Evolutionary conservation across 2,888 invertebrate species (phyloP).

Genomic region (Bombylius discolor): DNA sequence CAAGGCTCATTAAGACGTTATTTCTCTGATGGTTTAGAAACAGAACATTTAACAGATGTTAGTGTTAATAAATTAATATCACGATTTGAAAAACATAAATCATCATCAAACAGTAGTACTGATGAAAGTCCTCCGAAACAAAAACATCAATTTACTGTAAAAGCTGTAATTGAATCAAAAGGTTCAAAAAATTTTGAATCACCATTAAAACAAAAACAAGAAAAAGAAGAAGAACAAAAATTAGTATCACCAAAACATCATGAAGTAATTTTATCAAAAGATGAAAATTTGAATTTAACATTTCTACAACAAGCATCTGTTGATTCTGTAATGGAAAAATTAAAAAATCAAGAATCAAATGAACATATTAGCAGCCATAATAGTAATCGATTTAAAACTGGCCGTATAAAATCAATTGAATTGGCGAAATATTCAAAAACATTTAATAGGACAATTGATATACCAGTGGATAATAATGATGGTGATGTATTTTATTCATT

Average conservation of each 20-base stretch:
- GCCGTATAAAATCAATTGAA: not conserved
- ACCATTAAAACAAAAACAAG: not conserved
- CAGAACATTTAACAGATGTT: constrained; percentile 26
- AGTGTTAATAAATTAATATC: constrained; percentile 31
- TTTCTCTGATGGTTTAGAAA: constrained; percentile 29
- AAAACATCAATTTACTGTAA: not conserved
- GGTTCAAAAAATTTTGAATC: not conserved
- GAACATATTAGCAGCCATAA: no score
- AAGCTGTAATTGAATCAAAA: not conserved
- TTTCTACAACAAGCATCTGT: no score
- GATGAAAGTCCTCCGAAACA: not conserved
- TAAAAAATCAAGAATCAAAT: no score
- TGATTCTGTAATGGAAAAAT: no score
- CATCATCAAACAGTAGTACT: not conserved
- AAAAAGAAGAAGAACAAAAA: not conserved
- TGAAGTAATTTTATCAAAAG: not conserved
- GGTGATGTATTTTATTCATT: constrained; percentile 32
- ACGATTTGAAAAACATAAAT: constrained; percentile 22
- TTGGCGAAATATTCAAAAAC: not conserved
- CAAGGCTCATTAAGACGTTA: constrained; percentile 29
- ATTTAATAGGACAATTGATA: not conserved
- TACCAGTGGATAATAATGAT: constrained; percentile 22
- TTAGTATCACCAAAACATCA: not conserved
- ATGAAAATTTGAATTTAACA: no score
- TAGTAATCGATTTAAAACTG: not conserved